Conservation (phyloP, 1,140 invertebrate genomes). For the Onthophagus taurus region DNA sequence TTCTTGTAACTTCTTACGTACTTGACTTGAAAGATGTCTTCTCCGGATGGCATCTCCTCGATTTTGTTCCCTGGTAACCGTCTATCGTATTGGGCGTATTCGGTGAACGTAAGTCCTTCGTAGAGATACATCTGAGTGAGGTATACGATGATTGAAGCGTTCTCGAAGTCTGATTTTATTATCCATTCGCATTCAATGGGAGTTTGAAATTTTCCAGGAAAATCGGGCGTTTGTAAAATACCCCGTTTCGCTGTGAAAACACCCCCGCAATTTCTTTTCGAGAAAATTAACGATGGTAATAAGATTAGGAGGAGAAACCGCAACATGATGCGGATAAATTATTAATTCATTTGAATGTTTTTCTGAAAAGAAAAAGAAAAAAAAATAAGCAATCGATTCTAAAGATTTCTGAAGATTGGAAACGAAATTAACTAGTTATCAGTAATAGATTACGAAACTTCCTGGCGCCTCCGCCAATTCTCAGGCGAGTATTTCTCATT, state of each 20-base stretch:
- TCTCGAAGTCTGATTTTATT: slow-evolving; percentile 59
- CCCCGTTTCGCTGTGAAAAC: slow-evolving; percentile 51
- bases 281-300: too few relatives aligned
- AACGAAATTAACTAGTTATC: too few relatives aligned
- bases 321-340: too few relatives aligned
- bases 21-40: slow-evolving; percentile 57
- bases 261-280: slow-evolving; percentile 46
- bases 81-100: slow-evolving; percentile 71
- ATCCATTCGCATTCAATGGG: slow-evolving; percentile 80
- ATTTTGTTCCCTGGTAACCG: slow-evolving; percentile 48
- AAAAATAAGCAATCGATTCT: too few relatives aligned
- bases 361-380: too few relatives aligned
- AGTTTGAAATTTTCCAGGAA: slow-evolving; percentile 55
- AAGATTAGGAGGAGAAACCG: too few relatives aligned
- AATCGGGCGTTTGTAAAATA: slow-evolving; percentile 70
- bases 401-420: too few relatives aligned
- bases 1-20: slow-evolving; percentile 61
- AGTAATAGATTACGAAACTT: too few relatives aligned
- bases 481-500: too few relatives aligned
- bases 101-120: slow-evolving; percentile 63
- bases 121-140: slow-evolving; percentile 80
- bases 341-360: too few relatives aligned
- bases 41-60: slow-evolving; percentile 54
- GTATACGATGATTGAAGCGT: slow-evolving; percentile 68
- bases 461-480: too few relatives aligned